phyloP scores from a whole-genome alignment of 2,888 invertebrate species.

The Acleris emargana region DNA sequence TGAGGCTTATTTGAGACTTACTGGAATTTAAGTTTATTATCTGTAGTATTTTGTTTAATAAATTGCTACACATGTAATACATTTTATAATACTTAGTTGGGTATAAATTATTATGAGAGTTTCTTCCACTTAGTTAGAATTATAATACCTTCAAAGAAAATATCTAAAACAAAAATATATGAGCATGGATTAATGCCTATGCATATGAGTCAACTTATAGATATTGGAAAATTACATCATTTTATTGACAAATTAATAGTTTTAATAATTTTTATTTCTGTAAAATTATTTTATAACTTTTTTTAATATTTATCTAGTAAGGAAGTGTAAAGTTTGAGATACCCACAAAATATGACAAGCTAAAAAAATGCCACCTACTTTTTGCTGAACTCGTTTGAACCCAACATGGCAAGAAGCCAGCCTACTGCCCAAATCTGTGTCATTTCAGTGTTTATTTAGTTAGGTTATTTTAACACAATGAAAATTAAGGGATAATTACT shows the following conservation, averaged over 20 bases:
- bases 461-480: constrained; percentile 1
- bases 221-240: no score
- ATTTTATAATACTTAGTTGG: constrained; percentile 4
- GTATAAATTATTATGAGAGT: constrained; percentile 13
- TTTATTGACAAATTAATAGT: no score
- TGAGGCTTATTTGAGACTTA: no score
- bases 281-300: no score
- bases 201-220: no score
- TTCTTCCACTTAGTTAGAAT: neutral
- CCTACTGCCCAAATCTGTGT: constrained; percentile 3
- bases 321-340: neutral
- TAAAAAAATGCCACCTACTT: constrained; percentile 24
- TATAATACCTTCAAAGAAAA: no score
- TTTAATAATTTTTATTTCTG: no score
- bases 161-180: no score
- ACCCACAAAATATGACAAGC: neutral
- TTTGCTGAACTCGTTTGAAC: constrained; percentile 30
- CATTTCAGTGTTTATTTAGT: constrained; percentile 10
- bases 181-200: no score
- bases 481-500: neutral
- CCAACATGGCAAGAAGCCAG: constrained; percentile 31
- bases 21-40: no score
- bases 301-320: neutral
- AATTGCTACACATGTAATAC: no score
- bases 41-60: no score